Percentiles rank a stretch among this genome's conserved stretches.
Evolutionary conservation across 2,797 vertebrate genomes (phyloP).

Genomic region (Pantherophis vulpinus): DNA sequence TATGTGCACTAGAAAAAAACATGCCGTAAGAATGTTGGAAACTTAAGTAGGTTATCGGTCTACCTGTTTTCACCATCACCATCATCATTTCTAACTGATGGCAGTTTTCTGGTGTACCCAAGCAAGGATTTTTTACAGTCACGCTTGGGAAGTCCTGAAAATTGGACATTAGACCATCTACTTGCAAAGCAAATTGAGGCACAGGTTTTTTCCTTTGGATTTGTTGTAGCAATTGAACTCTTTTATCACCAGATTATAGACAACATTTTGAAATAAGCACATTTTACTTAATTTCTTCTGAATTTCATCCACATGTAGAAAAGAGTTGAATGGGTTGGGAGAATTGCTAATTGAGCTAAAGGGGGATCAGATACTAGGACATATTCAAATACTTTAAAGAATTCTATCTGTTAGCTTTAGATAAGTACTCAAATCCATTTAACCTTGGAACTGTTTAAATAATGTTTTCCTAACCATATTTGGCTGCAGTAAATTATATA

Average conservation of each 20-base stretch:
- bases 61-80: background rate
- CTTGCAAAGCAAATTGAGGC: background rate
- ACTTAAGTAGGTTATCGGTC: background rate
- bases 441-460: background rate
- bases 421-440: background rate
- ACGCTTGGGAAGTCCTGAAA: background rate
- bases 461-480: background rate
- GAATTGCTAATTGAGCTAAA: background rate
- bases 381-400: background rate
- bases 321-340: background rate
- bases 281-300: background rate
- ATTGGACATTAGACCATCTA: background rate
- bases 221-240: background rate
- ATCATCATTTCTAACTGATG: background rate
- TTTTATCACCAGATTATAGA: background rate
- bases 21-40: background rate
- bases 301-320: background rate
- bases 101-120: background rate
- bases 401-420: background rate
- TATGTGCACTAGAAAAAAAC: constrained; percentile 40
- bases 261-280: background rate
- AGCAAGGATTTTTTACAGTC: background rate
- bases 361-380: background rate
- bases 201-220: background rate
- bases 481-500: background rate